phyloP scores from a whole-genome alignment of 2,888 invertebrate species.

The Crematogaster levior region DNA sequence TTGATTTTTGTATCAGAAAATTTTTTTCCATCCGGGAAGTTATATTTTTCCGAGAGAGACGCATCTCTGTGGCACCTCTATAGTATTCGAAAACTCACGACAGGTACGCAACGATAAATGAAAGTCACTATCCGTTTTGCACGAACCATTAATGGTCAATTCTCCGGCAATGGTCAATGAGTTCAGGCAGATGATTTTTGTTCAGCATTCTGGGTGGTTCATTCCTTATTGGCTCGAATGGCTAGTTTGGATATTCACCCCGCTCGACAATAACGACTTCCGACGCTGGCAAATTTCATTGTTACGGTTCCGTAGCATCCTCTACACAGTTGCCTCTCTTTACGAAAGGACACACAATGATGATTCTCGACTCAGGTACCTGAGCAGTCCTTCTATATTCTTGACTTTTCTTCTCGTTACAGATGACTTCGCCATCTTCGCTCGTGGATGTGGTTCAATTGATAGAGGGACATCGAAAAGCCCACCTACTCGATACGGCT shows the following conservation, averaged over 20 bases:
- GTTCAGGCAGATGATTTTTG: conserved; percentile 69
- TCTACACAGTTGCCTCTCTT: conserved; percentile 64
- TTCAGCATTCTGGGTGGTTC: conserved; percentile 69
- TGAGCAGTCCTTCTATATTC: conserved; percentile 3
- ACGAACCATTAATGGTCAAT: conserved; percentile 68
- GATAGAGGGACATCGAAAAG: conserved; percentile 47
- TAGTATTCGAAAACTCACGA: conserved; percentile 16
- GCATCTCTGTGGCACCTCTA: too few relatives aligned
- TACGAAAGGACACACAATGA: conserved; percentile 56
- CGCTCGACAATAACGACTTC: conserved; percentile 57
- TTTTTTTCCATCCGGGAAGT: not conserved
- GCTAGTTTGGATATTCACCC: conserved; percentile 64
- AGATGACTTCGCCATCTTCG: conserved; percentile 8
- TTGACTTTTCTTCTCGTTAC: conserved; percentile 51
- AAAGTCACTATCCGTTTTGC: conserved; percentile 58
- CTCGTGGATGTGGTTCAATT: conserved; percentile 15
- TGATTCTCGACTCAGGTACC: conserved; percentile 53
- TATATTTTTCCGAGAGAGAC: not conserved
- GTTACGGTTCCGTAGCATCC: conserved; percentile 29
- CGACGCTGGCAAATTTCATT: conserved; percentile 52
- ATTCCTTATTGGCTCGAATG: conserved; percentile 56
- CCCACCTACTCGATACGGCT: conserved; percentile 53
- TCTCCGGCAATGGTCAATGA: conserved; percentile 63
- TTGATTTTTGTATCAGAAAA: not conserved
- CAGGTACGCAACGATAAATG: conserved; percentile 56